These are phyloP conservation scores for Vireo altiloquus DNA, from an alignment of 2,113 vertebrate genomes.

Conservation along the genomic window DNA sequence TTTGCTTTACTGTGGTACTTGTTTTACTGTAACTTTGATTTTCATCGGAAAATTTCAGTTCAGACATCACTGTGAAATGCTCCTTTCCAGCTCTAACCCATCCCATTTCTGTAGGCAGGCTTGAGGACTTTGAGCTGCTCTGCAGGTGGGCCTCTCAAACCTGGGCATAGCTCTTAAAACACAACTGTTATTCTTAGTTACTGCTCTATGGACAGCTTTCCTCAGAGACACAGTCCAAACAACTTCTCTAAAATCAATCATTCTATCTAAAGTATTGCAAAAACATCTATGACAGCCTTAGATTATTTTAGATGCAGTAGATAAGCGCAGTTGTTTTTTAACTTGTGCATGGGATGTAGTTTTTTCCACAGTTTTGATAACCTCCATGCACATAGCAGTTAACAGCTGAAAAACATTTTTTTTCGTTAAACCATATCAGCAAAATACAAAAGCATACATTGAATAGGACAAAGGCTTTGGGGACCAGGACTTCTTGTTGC, in stretches of 20 bases:
- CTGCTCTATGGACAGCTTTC: neutral
- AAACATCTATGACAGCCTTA: constrained; percentile 22
- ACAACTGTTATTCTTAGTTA: constrained; percentile 13
- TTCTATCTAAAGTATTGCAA: neutral
- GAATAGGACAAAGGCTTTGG: constrained; percentile 19
- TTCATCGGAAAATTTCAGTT: neutral
- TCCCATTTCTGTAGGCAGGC: neutral
- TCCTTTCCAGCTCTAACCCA: neutral
- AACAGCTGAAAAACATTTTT: constrained; percentile 22
- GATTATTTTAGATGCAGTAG: constrained; percentile 41
- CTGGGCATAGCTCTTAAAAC: neutral
- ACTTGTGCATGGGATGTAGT: neutral
- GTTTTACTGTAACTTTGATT: neutral
- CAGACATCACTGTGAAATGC: neutral
- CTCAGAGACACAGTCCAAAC: constrained; percentile 30
- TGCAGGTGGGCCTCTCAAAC: constrained; percentile 8
- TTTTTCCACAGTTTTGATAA: constrained; percentile 54
- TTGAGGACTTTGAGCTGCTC: neutral
- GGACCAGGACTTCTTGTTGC: constrained; percentile 15
- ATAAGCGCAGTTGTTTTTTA: neutral
- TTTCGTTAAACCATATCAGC: constrained; percentile 28
- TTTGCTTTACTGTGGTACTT: neutral
- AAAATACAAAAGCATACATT: constrained; percentile 19
- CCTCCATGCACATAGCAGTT: constrained; percentile 28
- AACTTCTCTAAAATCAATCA: constrained; percentile 7